A percentile compares a stretch with the other conserved stretches of the same genome.
phyloP scores from a whole-genome alignment of 2,113 vertebrate species.

The Rhegmatorhina hoffmannsi region DNA sequence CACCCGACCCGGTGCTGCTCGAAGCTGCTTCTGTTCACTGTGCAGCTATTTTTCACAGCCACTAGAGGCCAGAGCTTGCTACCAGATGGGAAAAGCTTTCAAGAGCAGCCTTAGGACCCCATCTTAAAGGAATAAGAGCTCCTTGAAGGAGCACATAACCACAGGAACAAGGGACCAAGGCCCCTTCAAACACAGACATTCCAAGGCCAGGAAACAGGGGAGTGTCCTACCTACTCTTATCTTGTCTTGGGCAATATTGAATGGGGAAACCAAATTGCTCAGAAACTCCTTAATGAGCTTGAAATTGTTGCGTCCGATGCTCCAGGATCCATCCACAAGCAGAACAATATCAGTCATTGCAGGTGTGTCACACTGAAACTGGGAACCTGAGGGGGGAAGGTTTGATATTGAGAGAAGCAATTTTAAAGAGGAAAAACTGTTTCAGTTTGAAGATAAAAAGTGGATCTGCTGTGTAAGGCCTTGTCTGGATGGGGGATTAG shows the following conservation, averaged over 20 bases:
- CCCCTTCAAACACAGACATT: fast-evolving
- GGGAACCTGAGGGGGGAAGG: slow-evolving; percentile 33
- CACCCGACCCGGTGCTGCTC: fast-evolving
- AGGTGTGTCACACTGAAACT: slow-evolving; percentile 78
- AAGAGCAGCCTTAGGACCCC: not conserved
- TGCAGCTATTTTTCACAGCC: not conserved
- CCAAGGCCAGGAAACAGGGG: not conserved
- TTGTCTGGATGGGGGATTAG: not conserved
- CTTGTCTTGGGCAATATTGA: slow-evolving; percentile 81
- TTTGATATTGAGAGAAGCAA: not conserved
- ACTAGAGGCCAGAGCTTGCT: slow-evolving; percentile 41
- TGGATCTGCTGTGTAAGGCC: not conserved
- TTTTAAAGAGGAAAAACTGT: not conserved
- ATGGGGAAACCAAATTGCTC: slow-evolving; percentile 84
- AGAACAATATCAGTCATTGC: slow-evolving; percentile 80
- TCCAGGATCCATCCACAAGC: slow-evolving; percentile 95
- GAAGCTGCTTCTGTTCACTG: fast-evolving
- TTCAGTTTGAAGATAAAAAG: not conserved
- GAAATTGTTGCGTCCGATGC: slow-evolving; percentile 91
- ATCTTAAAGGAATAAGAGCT: not conserved
- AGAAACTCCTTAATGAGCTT: slow-evolving; percentile 89
- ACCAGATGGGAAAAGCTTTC: not conserved
- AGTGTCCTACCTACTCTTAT: slow-evolving; percentile 86
- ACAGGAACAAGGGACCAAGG: not conserved
- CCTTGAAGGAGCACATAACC: not conserved